Evolutionary conservation across 2,113 vertebrate species (phyloP).

Genomic region (Turnix velox): DNA sequence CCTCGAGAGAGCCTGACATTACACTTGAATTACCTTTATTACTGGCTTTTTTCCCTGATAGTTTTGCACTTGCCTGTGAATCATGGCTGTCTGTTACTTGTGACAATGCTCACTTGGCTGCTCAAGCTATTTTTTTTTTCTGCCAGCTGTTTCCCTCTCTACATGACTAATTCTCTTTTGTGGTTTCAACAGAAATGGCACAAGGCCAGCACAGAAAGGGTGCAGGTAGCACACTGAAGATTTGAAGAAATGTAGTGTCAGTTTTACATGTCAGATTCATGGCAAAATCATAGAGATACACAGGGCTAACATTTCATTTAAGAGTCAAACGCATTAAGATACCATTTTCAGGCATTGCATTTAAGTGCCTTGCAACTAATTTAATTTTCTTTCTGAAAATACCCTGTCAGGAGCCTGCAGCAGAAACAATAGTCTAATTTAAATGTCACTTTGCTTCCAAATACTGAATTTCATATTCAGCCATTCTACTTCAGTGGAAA

Average conservation of each 20-base stretch:
- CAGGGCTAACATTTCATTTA: background rate
- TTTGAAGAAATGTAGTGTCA: background rate
- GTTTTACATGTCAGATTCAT: background rate
- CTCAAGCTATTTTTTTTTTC: background rate
- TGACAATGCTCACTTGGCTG: background rate
- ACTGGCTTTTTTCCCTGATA: background rate
- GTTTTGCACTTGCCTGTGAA: background rate
- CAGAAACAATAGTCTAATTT: slow-evolving; percentile 45
- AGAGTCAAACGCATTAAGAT: slow-evolving; percentile 1
- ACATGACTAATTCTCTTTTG: background rate
- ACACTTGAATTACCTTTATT: background rate
- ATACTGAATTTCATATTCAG: background rate
- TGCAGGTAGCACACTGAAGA: background rate
- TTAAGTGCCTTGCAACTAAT: slow-evolving; percentile 34
- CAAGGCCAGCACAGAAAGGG: background rate
- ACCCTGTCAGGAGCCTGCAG: slow-evolving; percentile 3
- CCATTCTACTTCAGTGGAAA: background rate
- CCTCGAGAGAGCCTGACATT: background rate
- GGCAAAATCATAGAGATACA: background rate
- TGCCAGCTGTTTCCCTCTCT: background rate
- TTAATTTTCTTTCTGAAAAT: slow-evolving; percentile 41
- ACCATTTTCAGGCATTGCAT: background rate
- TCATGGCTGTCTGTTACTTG: background rate
- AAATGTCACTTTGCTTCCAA: slow-evolving; percentile 46
- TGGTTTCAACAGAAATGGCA: background rate